phyloP scores from a whole-genome alignment of 2,888 invertebrate species.

The Drosophila quinaria region DNA sequence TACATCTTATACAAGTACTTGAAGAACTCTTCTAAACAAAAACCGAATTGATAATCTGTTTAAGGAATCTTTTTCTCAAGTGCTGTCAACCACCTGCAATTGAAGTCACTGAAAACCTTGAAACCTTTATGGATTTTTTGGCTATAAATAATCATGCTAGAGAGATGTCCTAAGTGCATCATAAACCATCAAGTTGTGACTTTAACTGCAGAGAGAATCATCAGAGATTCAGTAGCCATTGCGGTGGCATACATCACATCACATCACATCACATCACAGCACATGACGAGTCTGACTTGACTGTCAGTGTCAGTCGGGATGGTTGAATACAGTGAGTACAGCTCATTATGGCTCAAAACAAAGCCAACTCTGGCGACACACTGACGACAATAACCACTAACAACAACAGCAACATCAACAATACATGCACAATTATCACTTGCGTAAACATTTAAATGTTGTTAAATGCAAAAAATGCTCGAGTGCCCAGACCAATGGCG shows the following conservation, averaged over 20 bases:
- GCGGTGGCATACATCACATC: slow-evolving; percentile 61
- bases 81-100: slow-evolving; percentile 24
- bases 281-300: slow-evolving; percentile 40
- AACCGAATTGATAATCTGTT: slow-evolving; percentile 25
- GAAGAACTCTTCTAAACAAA: slow-evolving; percentile 4
- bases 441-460: slow-evolving; percentile 78
- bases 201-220: slow-evolving; percentile 20
- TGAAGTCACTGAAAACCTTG: slow-evolving; percentile 49
- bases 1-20: slow-evolving; percentile 12
- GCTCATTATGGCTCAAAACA: slow-evolving; percentile 67
- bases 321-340: slow-evolving; percentile 20
- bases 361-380: slow-evolving; percentile 66
- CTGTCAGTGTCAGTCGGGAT: slow-evolving; percentile 77
- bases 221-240: slow-evolving; percentile 69
- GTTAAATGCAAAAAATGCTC: slow-evolving; percentile 55
- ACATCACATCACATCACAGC: slow-evolving; percentile 14
- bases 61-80: slow-evolving; percentile 24
- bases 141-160: slow-evolving; percentile 41
- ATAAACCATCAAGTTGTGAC: slow-evolving; percentile 60
- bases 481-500: slow-evolving; percentile 63
- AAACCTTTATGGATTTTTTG: slow-evolving; percentile 19
- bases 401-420: slow-evolving; percentile 36
- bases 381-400: slow-evolving; percentile 49
- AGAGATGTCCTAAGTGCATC: slow-evolving; percentile 47
- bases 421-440: slow-evolving; percentile 72